phyloP scores from a whole-genome alignment of 2,113 vertebrate species.

The human region DNA sequence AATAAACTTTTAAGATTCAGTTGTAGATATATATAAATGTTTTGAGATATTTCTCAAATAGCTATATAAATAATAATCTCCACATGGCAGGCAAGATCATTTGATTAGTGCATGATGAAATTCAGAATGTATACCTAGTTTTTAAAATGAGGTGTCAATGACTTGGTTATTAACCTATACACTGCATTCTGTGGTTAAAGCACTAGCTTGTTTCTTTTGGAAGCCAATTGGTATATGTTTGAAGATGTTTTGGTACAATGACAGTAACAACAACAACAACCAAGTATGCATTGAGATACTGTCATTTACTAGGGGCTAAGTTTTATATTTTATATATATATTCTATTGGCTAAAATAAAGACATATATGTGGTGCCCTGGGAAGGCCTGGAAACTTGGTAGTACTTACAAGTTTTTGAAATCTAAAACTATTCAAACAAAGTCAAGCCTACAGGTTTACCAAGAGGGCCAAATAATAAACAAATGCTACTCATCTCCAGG shows the following conservation, averaged over 20 bases:
- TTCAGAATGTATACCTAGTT: not conserved
- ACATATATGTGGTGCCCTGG: not conserved
- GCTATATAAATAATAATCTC: not conserved
- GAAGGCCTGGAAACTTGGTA: not conserved
- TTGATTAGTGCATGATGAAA: not conserved
- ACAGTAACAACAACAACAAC: not conserved
- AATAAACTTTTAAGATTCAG: not conserved
- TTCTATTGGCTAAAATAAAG: not conserved
- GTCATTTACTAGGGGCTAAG: not conserved
- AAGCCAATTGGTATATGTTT: not conserved
- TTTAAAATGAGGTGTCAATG: not conserved
- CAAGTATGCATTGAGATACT: not conserved
- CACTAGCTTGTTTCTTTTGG: not conserved
- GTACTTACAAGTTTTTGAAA: not conserved
- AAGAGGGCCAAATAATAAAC: not conserved
- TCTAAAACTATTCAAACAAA: not conserved
- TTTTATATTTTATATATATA: not conserved
- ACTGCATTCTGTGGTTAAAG: not conserved
- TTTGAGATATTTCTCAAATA: conserved; percentile 11
- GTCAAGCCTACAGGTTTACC: not conserved
- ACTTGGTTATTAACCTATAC: not conserved
- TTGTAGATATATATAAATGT: not conserved
- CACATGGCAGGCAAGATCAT: not conserved
- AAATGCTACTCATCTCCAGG: not conserved
- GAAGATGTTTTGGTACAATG: not conserved